Conservation (phyloP, 92 coral and sea anemone species). For the Siderastrea siderea region DNA sequence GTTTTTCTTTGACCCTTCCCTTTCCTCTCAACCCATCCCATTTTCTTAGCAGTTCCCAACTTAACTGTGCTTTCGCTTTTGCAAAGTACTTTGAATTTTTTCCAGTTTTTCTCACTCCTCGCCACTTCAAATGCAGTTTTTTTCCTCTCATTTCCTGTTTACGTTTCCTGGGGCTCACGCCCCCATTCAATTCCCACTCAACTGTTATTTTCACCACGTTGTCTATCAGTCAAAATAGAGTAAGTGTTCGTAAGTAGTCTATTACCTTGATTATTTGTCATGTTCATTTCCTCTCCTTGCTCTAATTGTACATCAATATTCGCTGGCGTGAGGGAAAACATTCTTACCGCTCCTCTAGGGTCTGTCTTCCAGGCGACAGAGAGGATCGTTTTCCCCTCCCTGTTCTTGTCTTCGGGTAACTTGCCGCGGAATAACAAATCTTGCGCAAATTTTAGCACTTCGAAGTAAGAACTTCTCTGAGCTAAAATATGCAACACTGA, state of each 20-base stretch:
- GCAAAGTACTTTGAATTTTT: too few species aligned
- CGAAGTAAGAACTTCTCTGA: neutral
- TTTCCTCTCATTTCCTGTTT: too few species aligned
- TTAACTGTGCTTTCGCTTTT: too few species aligned
- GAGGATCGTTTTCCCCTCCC: conserved; percentile 2
- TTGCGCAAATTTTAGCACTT: neutral
- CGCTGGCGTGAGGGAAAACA: neutral
- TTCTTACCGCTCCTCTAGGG: neutral
- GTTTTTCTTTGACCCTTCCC: too few species aligned
- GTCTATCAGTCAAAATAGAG: too few species aligned
- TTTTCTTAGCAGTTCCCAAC: too few species aligned
- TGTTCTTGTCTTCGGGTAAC: conserved; percentile 6
- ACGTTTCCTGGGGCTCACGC: too few species aligned
- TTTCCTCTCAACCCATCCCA: too few species aligned
- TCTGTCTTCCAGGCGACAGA: conserved; percentile 18
- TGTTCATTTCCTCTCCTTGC: neutral
- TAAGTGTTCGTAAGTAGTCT: neutral
- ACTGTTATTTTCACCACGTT: too few species aligned
- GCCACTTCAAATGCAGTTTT: too few species aligned
- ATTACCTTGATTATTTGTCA: neutral
- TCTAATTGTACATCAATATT: neutral
- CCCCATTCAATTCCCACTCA: too few species aligned
- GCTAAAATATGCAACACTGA: conserved; percentile 24
- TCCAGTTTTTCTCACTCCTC: too few species aligned
- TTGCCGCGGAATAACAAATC: neutral